Evolutionary conservation across 1,140 invertebrate species (phyloP).

Genomic region (Aphelenchoides besseyi): DNA sequence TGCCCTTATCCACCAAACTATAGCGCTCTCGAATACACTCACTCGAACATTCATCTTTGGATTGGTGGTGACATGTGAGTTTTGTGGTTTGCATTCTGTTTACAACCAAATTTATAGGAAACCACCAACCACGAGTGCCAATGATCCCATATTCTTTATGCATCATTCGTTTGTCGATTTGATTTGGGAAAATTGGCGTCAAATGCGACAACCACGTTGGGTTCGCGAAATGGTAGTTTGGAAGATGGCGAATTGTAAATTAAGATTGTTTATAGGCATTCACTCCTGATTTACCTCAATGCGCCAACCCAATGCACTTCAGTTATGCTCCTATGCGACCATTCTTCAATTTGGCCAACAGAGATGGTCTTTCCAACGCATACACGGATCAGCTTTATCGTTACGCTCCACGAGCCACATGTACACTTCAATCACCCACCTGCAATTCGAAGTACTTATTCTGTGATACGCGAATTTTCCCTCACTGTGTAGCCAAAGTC

Average conservation of each 20-base stretch:
- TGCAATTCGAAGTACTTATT: constrained; percentile 61
- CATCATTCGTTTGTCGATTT: constrained; percentile 65
- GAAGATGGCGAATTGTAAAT: neutral
- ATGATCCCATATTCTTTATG: constrained; percentile 64
- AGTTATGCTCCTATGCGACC: constrained; percentile 58
- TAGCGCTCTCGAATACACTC: constrained; percentile 56
- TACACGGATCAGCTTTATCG: constrained; percentile 61
- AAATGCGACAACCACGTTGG: constrained; percentile 50
- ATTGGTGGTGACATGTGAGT: constrained; percentile 53
- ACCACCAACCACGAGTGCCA: constrained; percentile 56
- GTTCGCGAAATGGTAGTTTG: constrained; percentile 36
- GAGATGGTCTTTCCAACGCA: constrained; percentile 58
- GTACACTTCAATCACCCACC: constrained; percentile 46
- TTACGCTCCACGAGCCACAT: constrained; percentile 56
- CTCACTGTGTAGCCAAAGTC: constrained; percentile 62
- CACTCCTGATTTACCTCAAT: constrained; percentile 53
- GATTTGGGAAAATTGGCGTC: constrained; percentile 62
- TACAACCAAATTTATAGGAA: constrained; percentile 50
- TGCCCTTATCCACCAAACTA: constrained; percentile 59
- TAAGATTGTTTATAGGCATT: constrained; percentile 47
- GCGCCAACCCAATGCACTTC: constrained; percentile 59
- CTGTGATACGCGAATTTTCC: constrained; percentile 54
- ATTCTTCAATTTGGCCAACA: constrained; percentile 50
- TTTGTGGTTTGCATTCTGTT: constrained; percentile 21
- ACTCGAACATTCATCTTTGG: constrained; percentile 61